Evolutionary conservation across 2,888 invertebrate genomes (phyloP).

Genomic region (Adineta ricciae): DNA sequence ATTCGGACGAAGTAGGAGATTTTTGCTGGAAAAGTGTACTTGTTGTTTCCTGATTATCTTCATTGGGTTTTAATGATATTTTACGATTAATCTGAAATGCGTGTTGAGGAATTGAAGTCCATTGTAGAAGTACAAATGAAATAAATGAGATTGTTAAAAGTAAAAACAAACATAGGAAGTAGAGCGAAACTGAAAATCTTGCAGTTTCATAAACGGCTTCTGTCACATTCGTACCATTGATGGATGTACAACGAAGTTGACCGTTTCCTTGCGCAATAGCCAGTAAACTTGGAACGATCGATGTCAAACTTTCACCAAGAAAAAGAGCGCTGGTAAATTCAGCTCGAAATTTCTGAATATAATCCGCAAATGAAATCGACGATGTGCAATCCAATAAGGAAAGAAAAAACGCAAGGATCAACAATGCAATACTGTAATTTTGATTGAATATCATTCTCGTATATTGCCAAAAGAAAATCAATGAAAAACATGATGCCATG

Average conservation of each 20-base stretch:
- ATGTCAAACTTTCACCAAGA: not conserved
- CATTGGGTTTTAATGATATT: not conserved
- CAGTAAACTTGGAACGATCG: not conserved
- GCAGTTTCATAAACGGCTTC: not conserved
- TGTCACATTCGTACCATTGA: not conserved
- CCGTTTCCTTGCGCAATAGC: not conserved
- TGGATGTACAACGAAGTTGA: not conserved
- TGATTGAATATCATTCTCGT: not conserved
- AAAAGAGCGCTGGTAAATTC: constrained; percentile 1
- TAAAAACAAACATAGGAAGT: not conserved
- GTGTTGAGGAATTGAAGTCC: not conserved
- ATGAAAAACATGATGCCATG: not conserved
- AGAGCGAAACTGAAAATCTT: not conserved
- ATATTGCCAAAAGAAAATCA: not conserved
- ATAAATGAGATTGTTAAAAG: not conserved
- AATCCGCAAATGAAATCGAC: not conserved
- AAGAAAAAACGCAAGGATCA: not conserved
- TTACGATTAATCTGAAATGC: not conserved
- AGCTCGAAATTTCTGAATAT: not conserved
- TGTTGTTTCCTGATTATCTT: not conserved
- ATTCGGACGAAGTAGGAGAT: not conserved
- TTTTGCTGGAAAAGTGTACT: not conserved
- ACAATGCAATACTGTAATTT: not conserved
- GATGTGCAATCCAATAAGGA: not conserved
- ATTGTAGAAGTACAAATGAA: not conserved